A percentile compares a stretch with the other conserved stretches of the same genome.
Conservation (phyloP, 2,113 vertebrate genomes). For the Zosterops lateralis region DNA sequence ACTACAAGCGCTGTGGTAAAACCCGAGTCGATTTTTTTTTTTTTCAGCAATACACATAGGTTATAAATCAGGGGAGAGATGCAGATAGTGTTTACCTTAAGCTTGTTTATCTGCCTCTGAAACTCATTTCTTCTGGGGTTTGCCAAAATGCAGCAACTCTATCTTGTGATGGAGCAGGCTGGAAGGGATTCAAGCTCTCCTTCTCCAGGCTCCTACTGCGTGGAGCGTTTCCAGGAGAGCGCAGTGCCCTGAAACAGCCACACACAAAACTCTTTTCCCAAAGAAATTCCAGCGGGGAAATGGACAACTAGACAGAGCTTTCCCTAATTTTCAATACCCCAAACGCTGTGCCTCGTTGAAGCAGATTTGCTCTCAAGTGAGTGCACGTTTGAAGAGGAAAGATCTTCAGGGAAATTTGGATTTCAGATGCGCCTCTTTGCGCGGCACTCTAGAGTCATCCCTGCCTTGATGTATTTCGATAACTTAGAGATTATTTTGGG, state of each 20-base stretch:
- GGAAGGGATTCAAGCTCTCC: constrained; percentile 62
- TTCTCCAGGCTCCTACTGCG: constrained; percentile 43
- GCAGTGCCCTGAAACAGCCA: neutral
- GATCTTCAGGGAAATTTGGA: neutral
- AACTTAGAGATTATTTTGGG: neutral
- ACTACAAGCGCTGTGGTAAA: constrained; percentile 66
- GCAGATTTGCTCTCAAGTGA: neutral
- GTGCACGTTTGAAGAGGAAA: neutral
- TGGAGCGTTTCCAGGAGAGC: neutral
- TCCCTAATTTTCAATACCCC: neutral
- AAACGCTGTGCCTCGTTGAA: fast-evolving
- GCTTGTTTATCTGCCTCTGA: constrained; percentile 69
- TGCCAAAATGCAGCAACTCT: constrained; percentile 37
- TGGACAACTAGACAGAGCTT: neutral
- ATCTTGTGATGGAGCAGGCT: neutral
- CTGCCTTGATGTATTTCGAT: neutral
- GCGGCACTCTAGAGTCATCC: fast-evolving
- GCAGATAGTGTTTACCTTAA: constrained; percentile 70
- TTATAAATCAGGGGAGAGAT: constrained; percentile 57
- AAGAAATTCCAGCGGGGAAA: neutral
- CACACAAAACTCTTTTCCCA: neutral
- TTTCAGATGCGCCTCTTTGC: fast-evolving
- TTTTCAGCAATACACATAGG: constrained; percentile 3
- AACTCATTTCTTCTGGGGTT: constrained; percentile 32
- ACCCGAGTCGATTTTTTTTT: constrained; percentile 40